Base-by-base conservation (phyloP, 2,888 invertebrate species). In the Ceramica pisi region DNA sequence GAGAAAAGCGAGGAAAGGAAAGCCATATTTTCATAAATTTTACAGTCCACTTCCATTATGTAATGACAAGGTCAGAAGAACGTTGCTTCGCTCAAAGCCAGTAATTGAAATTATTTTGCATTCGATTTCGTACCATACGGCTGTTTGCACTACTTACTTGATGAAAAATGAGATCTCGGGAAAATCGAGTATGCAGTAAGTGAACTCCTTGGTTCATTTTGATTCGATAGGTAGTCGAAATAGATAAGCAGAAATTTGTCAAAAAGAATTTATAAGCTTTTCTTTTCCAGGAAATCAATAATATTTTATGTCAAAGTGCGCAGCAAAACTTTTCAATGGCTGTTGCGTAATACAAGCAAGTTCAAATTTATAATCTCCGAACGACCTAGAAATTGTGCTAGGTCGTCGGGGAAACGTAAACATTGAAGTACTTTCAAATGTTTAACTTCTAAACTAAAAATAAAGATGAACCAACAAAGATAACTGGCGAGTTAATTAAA, bases 381-480 rank as follows among this genome's bases (percentile, higher is more conserved):
- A 57, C 31, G 51, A 62, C 44, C 55, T 56, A 66, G 4, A 71
- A 38, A n/a, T 60, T 51, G 44, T 48, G 51, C 51, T 48, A 59
- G 51, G 57, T 59, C 38, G n/a, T 51, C 7, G 51, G 23, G 57
- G 26, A 59, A 77, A 59, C 44, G 26, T 14, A 60, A 69, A 60
- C 41, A 80, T 51, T 16, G 21, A 63, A 51, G 41, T n/a, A 38
- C 23, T 46, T 67, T 56, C 44, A 64, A 56, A 64, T 75, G 41
- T 79, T 80, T 80, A 71, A 73, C 60, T 65, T 71, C 44, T 56
- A 21, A 66, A 71, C 65, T 62, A 75, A 64, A 79, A 65, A 79
- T 78, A 75, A 48, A 60, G 53, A 48, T 16, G 61, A 26, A 66
- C 60, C 67, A 75, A 75, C 64, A 72, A 62, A 69, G 64, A 70